Base-by-base conservation (phyloP, 2,797 vertebrate species). In the Acipenser ruthenus region DNA sequence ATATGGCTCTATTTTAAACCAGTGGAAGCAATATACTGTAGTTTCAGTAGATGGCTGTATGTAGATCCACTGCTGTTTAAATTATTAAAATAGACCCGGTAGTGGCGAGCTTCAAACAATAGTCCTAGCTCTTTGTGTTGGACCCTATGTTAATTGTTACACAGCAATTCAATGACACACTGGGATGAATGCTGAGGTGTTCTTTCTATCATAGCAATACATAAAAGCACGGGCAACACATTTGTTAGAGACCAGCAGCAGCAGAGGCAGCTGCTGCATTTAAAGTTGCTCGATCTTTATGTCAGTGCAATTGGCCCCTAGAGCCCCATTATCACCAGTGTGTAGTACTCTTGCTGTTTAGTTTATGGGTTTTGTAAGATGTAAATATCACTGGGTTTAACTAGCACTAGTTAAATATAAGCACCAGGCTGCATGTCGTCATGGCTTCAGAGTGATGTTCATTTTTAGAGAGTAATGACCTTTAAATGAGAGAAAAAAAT, bases 281-380 rank as follows among this genome's bases (percentile, higher is more conserved):
- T 56, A 65, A 69, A 65, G 53, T 69, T 65, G 58, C 65, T 60
- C 56, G 12, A 68, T 71, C 63, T 68, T 68, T 62, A 61, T 56
- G 66, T 65, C 62, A 65, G 10, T 60, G 13, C 60, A 70, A 68
- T 67, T 64, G 56, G 56, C 60, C 63, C 50, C 66, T 50, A 8
- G 63, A 63, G 66, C 13, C 58, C 63, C 56, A 64, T 64, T 65
- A 67, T 71, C 62, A 71, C 51, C 10, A 59, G n/a, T 69, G 49
- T 69, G 50, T 49, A 62, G 63, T 59, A 52, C 37, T 64, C 56
- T 67, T 61, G 49, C 65, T 66, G 62, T 58, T 61, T 60, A 50
- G 55, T 60, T 67, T 64, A 70, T 49, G 56, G 47, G 49, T 67
- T 47, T 7, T 63, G 61, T 47, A 70, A 67, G 52, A 59, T 62